Conservation (phyloP, 92 coral and sea anemone genomes). For the Heteractis magnifica region DNA sequence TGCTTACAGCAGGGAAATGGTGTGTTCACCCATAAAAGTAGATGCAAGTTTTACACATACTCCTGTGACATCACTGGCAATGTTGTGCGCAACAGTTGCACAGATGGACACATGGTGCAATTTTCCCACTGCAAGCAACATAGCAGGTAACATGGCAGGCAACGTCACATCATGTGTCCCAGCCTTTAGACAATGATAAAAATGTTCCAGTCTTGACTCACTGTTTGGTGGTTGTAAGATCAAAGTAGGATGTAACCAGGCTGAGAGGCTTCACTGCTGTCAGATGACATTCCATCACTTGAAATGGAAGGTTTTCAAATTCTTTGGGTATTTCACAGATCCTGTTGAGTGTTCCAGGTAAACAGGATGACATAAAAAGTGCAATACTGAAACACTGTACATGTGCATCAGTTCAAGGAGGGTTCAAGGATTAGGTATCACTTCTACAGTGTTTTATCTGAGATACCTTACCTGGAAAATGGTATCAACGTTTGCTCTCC, state of each 20-base stretch:
- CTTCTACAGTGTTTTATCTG: not conserved
- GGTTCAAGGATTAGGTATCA: not conserved
- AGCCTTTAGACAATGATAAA: no score
- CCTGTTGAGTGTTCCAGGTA: conserved; percentile 29
- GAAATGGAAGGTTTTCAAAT: conserved; percentile 78
- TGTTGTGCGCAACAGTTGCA: no score
- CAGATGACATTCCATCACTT: conserved; percentile 86
- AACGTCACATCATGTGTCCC: no score
- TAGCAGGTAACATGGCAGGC: no score
- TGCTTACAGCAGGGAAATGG: no score
- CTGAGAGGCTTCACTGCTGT: conserved; percentile 79
- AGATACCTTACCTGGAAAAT: conserved; percentile 62
- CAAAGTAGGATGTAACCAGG: conserved; percentile 88
- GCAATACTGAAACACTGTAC: not conserved
- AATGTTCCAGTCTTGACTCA: conserved; percentile 33
- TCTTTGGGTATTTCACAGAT: conserved; percentile 74
- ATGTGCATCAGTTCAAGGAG: not conserved
- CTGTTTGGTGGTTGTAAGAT: conserved; percentile 88
- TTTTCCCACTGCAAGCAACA: no score
- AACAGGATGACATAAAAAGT: not conserved
- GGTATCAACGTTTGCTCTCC: conserved; percentile 92
- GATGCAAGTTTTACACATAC: no score
- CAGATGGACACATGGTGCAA: no score
- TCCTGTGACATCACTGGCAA: no score
- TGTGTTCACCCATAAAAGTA: no score